Base-by-base conservation (phyloP, 1,140 invertebrate genomes). In the Drosophila virilis region DNA sequence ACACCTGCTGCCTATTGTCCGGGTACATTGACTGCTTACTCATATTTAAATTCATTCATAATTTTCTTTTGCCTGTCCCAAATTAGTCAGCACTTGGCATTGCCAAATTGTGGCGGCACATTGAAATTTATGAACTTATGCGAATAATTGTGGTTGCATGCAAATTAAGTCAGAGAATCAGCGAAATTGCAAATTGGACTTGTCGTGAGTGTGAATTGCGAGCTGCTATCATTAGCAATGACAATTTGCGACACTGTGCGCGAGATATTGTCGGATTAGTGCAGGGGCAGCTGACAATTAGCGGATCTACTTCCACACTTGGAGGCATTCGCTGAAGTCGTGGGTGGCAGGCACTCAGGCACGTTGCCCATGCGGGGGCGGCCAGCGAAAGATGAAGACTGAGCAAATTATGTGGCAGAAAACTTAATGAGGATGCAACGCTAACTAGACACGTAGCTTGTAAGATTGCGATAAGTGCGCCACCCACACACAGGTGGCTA, bases 341-440 rank as follows among this genome's bases (percentile, higher is more conserved):
- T 71, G 58, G 84, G 80, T 89, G 80, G 80, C 61, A 35, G 57
- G 55, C 84, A 89, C 84, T 89, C 85, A 68, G 77, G 85, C 84
- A 89, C 84, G 84, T 90, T 74, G 85, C 60, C 54, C 66, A 67
- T 57, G 67, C 52, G 22, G 22, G 22, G 33, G 22, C 64, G 17
- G 48, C 10, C 12, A 37, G 13, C 8, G 32, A n/a, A 15, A 62
- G 66, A 70, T 74, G 22, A 28, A 59, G 52, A 62, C 68, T 68
- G 78, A 85, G 74, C 78, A 85, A 85, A 85, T 85, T 85, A 85
- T 85, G 78, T 64, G 73, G 54, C 71, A 46, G 64, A 22, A 28
- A 78, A 88, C 74, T 85, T 90, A 89, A 89, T 89, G 84, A 89
- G 84, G 84, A 89, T 90, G 85, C 84, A 42, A 50, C 84, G 73